Percentiles rank a stretch among this genome's conserved stretches.
phyloP scores from a whole-genome alignment of 2,888 invertebrate genomes.

The Caenorhabditis auriculariae region DNA sequence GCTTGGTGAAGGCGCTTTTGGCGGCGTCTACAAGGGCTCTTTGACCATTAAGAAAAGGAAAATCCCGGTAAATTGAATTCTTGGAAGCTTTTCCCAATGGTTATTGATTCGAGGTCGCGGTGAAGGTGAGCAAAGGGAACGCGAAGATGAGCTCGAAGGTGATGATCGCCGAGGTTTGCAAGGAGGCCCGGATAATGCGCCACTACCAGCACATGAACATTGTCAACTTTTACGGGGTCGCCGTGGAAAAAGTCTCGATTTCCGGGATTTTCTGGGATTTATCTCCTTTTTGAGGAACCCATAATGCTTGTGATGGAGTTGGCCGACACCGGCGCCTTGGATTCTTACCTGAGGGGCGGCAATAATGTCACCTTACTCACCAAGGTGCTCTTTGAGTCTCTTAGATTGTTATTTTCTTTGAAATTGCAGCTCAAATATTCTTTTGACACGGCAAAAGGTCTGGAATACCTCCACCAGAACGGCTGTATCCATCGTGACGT shows the following conservation, averaged over 20 bases:
- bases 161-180: conserved; percentile 49
- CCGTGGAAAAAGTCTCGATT: conserved; percentile 39
- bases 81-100: neutral
- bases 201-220: conserved; percentile 46
- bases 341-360: conserved; percentile 33
- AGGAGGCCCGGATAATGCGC: conserved; percentile 48
- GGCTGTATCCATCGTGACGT: conserved; percentile 50
- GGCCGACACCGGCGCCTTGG: conserved; percentile 38
- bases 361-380: conserved; percentile 19
- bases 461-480: conserved; percentile 44
- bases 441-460: conserved; percentile 40
- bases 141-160: conserved; percentile 31
- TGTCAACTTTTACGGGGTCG: conserved; percentile 44
- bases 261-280: too few relatives aligned
- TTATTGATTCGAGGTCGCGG: conserved; percentile 20
- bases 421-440: conserved; percentile 16
- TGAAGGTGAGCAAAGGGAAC: conserved; percentile 49
- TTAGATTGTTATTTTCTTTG: too few relatives aligned
- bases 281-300: conserved; percentile 26
- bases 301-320: conserved; percentile 50
- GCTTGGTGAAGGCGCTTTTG: conserved; percentile 50
- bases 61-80: conserved; percentile 5
- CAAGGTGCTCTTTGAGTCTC: too few relatives aligned
- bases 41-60: conserved; percentile 26
- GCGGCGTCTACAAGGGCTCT: conserved; percentile 39